phyloP scores from a whole-genome alignment of 1,140 invertebrate species.

The Megathymus violae region DNA sequence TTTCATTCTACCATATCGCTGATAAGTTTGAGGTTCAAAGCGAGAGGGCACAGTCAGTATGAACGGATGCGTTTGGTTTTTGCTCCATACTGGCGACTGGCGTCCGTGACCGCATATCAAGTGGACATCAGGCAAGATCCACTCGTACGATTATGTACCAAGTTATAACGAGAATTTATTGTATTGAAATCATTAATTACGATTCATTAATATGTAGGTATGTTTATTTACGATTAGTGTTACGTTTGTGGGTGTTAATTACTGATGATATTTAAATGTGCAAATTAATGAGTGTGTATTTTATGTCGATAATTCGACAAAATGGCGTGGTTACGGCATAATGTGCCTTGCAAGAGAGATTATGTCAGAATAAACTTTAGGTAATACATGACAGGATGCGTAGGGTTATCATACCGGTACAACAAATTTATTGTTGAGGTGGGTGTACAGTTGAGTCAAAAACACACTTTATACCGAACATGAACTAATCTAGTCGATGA shows the following conservation, averaged over 20 bases:
- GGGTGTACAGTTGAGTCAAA: no score
- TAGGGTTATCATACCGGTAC: no score
- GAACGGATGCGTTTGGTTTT: slow-evolving; percentile 13
- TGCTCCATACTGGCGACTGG: slow-evolving; percentile 5
- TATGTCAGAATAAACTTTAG: no score
- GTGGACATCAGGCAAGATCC: slow-evolving; percentile 4
- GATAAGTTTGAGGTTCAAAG: no score
- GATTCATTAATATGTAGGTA: slow-evolving; percentile 1
- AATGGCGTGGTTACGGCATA: no score
- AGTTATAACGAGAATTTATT: not conserved
- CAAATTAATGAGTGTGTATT: not conserved
- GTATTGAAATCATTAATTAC: slow-evolving; percentile 13
- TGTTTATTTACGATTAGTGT: slow-evolving; percentile 14
- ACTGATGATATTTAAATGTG: not conserved
- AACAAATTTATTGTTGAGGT: no score
- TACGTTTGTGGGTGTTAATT: not conserved
- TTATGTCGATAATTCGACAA: not conserved
- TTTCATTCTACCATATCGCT: no score
- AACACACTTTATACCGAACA: no score
- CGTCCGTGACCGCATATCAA: slow-evolving; percentile 20
- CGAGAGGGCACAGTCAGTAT: no score
- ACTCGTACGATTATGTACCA: slow-evolving; percentile 2
- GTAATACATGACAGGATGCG: no score
- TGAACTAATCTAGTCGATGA: no score
- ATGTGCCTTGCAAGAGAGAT: no score